Evolutionary conservation across 2,888 invertebrate species (phyloP).

Genomic region (Drosophila merina): DNA sequence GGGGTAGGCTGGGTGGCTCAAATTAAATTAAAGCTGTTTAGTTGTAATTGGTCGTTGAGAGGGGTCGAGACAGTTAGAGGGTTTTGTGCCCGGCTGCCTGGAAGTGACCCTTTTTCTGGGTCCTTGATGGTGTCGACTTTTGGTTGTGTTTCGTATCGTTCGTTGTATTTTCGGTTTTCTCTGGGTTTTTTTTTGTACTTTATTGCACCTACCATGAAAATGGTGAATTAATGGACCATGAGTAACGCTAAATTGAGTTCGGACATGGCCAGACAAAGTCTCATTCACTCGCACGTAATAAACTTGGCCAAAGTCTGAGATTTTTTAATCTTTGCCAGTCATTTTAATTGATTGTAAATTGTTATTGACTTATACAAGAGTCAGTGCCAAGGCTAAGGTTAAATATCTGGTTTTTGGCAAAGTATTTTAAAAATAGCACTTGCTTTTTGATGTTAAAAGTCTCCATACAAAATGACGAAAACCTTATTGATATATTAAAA

Average conservation of each 20-base stretch:
- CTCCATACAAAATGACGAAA: background rate
- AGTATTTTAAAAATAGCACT: slow-evolving; percentile 1
- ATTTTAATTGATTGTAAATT: slow-evolving; percentile 63
- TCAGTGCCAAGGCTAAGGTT: slow-evolving; percentile 22
- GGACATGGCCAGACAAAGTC: slow-evolving; percentile 23
- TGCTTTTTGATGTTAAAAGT: background rate
- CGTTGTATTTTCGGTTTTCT: background rate
- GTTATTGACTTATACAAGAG: slow-evolving; percentile 52
- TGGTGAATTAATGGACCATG: slow-evolving; percentile 76
- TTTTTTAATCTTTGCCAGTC: slow-evolving; percentile 32
- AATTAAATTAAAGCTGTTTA: slow-evolving; percentile 80
- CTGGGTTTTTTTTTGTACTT: slow-evolving; percentile 36
- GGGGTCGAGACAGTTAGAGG: slow-evolving; percentile 50
- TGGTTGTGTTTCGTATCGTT: slow-evolving; percentile 25
- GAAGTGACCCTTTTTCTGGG: slow-evolving; percentile 70
- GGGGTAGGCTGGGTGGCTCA: slow-evolving; percentile 56
- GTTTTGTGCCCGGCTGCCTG: slow-evolving; percentile 50
- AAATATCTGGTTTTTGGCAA: slow-evolving; percentile 21
- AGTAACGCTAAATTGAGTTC: slow-evolving; percentile 75
- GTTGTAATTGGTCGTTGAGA: slow-evolving; percentile 79
- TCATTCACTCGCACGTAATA: slow-evolving; percentile 30
- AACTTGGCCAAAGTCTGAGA: slow-evolving; percentile 27
- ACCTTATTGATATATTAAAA: too few species aligned
- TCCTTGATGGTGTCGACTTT: slow-evolving; percentile 43
- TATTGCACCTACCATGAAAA: slow-evolving; percentile 74